phyloP scores from a whole-genome alignment of 2,888 invertebrate genomes.

The Sthenelais limicola region DNA sequence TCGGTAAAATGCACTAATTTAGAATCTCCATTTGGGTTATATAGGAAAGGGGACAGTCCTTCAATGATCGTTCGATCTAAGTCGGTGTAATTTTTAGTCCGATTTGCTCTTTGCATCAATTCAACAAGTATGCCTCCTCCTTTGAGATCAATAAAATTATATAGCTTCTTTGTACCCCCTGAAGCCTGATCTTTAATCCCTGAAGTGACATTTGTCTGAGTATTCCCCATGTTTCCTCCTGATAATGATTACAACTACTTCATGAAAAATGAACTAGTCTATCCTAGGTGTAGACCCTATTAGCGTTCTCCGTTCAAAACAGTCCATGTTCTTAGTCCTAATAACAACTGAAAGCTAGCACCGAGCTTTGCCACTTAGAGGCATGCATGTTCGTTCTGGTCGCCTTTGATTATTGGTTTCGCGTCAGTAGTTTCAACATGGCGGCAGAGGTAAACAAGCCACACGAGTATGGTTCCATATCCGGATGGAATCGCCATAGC shows the following conservation, averaged over 20 bases:
- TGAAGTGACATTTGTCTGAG: slow-evolving; percentile 81
- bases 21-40: slow-evolving; percentile 93
- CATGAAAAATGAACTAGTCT: too few relatives aligned
- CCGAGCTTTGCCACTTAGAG: too few relatives aligned
- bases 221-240: slow-evolving; percentile 15
- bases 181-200: slow-evolving; percentile 94
- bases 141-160: slow-evolving; percentile 77
- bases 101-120: slow-evolving; percentile 62
- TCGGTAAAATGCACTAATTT: slow-evolving; percentile 91
- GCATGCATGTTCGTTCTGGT: too few relatives aligned
- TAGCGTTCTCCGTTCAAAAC: too few relatives aligned
- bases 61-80: slow-evolving; percentile 93
- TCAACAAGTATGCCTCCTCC: slow-evolving; percentile 79
- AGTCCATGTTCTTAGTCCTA: too few relatives aligned
- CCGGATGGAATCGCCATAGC: too few relatives aligned
- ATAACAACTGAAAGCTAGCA: too few relatives aligned
- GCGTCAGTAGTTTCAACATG: slow-evolving; percentile 15
- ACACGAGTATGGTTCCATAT: too few relatives aligned
- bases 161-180: slow-evolving; percentile 70
- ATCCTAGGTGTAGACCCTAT: too few relatives aligned
- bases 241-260: too few relatives aligned
- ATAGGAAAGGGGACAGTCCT: slow-evolving; percentile 88
- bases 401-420: too few relatives aligned
- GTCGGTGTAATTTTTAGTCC: slow-evolving; percentile 75
- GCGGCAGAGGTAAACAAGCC: slow-evolving; percentile 11